Percentiles rank a stretch among this genome's conserved stretches.
These are phyloP conservation scores for Tetramorium bicarinatum DNA, from an alignment of 2,888 invertebrate species.

Conservation along the genomic window DNA sequence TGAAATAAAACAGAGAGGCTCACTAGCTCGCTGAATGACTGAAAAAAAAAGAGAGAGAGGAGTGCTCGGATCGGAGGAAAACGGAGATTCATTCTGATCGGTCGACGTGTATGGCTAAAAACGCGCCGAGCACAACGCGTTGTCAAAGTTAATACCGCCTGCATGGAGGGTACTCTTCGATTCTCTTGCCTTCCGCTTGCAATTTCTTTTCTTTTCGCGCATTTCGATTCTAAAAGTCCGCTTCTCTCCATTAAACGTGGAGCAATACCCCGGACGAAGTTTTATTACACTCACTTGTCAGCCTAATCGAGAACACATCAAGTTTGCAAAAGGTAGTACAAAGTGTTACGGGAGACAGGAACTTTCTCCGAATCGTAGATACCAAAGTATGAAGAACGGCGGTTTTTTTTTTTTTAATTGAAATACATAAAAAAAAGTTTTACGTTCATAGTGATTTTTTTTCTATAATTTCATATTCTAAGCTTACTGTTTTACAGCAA, in stretches of 20 bases:
- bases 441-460: too few relatives aligned
- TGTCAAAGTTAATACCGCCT: conserved; percentile 25
- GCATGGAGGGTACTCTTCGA: neutral
- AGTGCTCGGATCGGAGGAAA: conserved; percentile 1
- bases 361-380: neutral
- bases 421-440: too few relatives aligned
- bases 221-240: neutral
- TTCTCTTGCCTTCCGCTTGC: neutral
- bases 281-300: conserved; percentile 3
- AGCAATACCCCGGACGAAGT: neutral
- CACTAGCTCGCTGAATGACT: conserved; percentile 50
- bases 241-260: neutral
- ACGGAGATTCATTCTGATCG: conserved; percentile 41
- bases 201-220: neutral
- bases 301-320: conserved; percentile 16
- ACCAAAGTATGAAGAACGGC: neutral
- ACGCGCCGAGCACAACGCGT: neutral
- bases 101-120: conserved; percentile 22
- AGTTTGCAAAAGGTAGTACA: conserved; percentile 10
- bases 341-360: neutral
- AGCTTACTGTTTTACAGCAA: too few relatives aligned
- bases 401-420: neutral
- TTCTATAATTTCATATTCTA: too few relatives aligned
- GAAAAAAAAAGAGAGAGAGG: conserved; percentile 26
- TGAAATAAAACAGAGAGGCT: conserved; percentile 54